phyloP scores from a whole-genome alignment of 2,888 invertebrate species.

The Heliconius aoede region DNA sequence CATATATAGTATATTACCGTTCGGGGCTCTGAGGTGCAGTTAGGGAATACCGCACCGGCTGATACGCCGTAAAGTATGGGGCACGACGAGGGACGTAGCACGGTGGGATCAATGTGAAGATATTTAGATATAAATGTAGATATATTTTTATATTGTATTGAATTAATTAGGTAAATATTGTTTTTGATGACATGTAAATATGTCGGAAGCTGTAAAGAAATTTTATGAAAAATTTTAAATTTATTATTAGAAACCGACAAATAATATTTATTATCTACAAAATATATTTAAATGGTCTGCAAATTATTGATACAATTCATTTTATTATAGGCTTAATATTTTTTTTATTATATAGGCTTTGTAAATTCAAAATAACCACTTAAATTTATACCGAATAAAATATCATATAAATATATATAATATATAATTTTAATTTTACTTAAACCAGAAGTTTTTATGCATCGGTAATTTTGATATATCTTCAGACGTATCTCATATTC shows the following conservation, averaged over 20 bases:
- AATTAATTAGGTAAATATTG: too few species aligned
- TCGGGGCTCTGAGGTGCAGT: constrained; percentile 80
- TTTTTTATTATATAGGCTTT: not conserved
- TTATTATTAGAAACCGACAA: too few species aligned
- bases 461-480: constrained; percentile 50
- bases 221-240: too few species aligned
- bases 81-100: constrained; percentile 51
- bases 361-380: not conserved
- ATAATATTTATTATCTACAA: not conserved
- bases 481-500: constrained; percentile 55
- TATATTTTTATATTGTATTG: too few species aligned
- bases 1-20: constrained; percentile 57
- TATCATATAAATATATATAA: not conserved
- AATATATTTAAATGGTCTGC: too few species aligned
- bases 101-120: constrained; percentile 44
- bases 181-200: too few species aligned
- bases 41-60: constrained; percentile 83
- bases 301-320: not conserved
- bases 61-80: constrained; percentile 79
- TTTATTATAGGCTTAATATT: too few species aligned
- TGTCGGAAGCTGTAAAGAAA: too few species aligned
- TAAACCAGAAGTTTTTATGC: not conserved
- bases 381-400: not conserved
- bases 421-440: not conserved
- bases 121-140: not conserved